phyloP scores from a whole-genome alignment of 1,140 invertebrate species.

The Brachionus koreanus region DNA sequence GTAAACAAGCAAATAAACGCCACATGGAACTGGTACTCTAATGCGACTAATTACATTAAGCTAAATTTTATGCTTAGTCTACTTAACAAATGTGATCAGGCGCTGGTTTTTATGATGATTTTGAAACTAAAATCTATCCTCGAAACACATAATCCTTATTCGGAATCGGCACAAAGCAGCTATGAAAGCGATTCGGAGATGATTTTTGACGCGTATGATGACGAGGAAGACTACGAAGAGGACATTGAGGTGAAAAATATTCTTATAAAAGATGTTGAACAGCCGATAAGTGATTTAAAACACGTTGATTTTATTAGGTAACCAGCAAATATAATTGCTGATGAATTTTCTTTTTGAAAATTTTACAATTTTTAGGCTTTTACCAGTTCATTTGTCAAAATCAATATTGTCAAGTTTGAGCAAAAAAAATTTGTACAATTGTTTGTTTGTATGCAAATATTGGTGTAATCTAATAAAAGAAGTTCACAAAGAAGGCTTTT shows the following conservation, averaged over 20 bases:
- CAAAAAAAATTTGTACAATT: slow-evolving; percentile 50
- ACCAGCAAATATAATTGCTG: not conserved
- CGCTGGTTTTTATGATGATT: slow-evolving; percentile 23
- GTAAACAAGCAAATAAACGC: slow-evolving; percentile 8
- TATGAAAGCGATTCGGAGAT: slow-evolving; percentile 34
- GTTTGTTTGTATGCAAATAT: slow-evolving; percentile 50
- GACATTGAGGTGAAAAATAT: not conserved
- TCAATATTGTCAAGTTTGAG: slow-evolving; percentile 54
- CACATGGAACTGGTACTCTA: slow-evolving; percentile 28
- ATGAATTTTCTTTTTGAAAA: not conserved
- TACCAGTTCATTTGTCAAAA: slow-evolving; percentile 54
- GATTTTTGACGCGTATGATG: slow-evolving; percentile 20
- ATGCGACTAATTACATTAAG: slow-evolving; percentile 17
- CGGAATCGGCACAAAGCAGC: slow-evolving; percentile 8
- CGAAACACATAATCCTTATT: slow-evolving; percentile 13
- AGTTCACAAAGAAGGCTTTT: slow-evolving; percentile 50
- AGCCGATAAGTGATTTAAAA: not conserved
- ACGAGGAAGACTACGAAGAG: slow-evolving; percentile 30
- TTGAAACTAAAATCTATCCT: slow-evolving; percentile 9
- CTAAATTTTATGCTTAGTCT: slow-evolving; percentile 41
- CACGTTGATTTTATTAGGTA: slow-evolving; percentile 39
- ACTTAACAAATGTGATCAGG: slow-evolving; percentile 41
- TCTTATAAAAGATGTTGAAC: not conserved
- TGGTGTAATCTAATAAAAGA: slow-evolving; percentile 52
- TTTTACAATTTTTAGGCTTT: slow-evolving; percentile 40